Evolutionary conservation across 2,888 invertebrate species (phyloP).

Genomic region (Xestia c-nigrum): DNA sequence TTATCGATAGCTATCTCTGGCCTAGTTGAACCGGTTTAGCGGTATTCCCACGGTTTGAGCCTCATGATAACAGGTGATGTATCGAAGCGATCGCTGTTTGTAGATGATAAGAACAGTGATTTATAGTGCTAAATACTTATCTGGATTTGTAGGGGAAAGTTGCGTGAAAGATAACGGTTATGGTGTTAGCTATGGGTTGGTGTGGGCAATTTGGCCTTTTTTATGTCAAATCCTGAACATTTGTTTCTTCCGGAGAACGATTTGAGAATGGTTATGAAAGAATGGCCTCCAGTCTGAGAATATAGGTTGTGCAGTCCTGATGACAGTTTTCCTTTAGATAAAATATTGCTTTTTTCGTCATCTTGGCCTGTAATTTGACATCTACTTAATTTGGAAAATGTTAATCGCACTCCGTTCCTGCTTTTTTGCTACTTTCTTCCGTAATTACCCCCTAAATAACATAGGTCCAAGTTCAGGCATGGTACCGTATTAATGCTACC

Average conservation of each 20-base stretch:
- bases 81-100: conserved; percentile 67
- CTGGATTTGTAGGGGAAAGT: conserved; percentile 56
- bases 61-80: conserved; percentile 68
- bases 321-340: neutral
- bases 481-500: neutral
- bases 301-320: neutral
- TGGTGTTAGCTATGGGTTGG: neutral
- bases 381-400: neutral
- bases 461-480: neutral
- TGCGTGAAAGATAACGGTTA: conserved; percentile 42
- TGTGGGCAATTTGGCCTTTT: neutral
- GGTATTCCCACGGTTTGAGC: conserved; percentile 69
- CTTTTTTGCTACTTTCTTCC: neutral
- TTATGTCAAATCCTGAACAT: neutral
- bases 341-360: neutral
- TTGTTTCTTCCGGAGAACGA: neutral
- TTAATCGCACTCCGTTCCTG: neutral
- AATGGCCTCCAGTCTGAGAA: neutral
- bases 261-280: neutral
- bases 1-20: conserved; percentile 49
- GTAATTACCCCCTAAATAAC: neutral
- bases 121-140: conserved; percentile 59
- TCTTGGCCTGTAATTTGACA: neutral
- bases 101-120: conserved; percentile 65
- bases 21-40: conserved; percentile 44